phyloP scores from a whole-genome alignment of 2,888 invertebrate genomes.

The Drosophila differens region DNA sequence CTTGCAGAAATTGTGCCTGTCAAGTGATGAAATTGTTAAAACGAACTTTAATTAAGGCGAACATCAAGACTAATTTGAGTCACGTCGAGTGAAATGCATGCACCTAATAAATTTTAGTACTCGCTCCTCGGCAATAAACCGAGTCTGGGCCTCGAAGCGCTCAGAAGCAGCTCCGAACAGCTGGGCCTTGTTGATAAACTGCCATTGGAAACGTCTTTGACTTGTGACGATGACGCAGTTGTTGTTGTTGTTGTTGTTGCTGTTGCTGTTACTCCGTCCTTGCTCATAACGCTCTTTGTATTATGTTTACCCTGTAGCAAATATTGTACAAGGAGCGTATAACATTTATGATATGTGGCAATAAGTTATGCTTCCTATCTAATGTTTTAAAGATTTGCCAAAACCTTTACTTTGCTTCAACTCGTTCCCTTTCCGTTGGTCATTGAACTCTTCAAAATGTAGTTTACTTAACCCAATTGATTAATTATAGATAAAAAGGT shows the following conservation, averaged over 20 bases:
- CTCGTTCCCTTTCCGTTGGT: background rate
- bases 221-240: conserved; percentile 62
- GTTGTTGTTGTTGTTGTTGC: conserved; percentile 6
- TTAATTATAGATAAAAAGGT: background rate
- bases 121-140: conserved; percentile 5
- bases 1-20: conserved; percentile 24
- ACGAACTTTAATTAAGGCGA: conserved; percentile 61
- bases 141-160: conserved; percentile 10
- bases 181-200: conserved; percentile 71
- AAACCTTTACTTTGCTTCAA: background rate
- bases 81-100: conserved; percentile 47
- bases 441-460: background rate
- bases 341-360: background rate
- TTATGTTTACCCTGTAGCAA: conserved; percentile 37
- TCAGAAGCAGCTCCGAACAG: conserved; percentile 48
- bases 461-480: background rate
- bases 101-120: conserved; percentile 55
- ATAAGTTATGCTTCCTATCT: background rate
- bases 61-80: conserved; percentile 42
- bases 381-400: background rate
- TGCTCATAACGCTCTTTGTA: conserved; percentile 37
- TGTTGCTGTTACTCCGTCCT: conserved; percentile 1
- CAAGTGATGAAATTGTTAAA: conserved; percentile 68
- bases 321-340: background rate
- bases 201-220: conserved; percentile 50